phyloP scores from a whole-genome alignment of 2,797 vertebrate genomes.

The Poeciliopsis gracilis region DNA sequence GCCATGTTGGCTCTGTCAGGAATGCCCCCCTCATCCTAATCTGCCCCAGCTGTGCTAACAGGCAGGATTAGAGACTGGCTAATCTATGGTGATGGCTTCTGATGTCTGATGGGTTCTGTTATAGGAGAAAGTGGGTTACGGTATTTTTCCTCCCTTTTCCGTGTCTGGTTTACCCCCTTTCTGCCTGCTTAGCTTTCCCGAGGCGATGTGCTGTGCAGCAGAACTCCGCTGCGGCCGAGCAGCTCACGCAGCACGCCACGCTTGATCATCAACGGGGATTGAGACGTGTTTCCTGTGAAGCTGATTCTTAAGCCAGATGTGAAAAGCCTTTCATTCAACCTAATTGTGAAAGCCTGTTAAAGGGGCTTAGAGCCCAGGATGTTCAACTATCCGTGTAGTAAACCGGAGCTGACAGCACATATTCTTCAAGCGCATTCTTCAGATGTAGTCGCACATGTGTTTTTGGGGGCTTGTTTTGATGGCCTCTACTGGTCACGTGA shows the following conservation, averaged over 20 bases:
- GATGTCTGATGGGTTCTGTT: slow-evolving; percentile 74
- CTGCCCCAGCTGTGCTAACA: slow-evolving; percentile 80
- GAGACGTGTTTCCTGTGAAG: slow-evolving; percentile 50
- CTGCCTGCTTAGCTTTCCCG: slow-evolving; percentile 53
- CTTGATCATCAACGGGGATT: slow-evolving; percentile 52
- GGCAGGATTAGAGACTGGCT: slow-evolving; percentile 76
- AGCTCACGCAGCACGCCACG: slow-evolving; percentile 49
- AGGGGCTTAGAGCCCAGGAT: slow-evolving; percentile 23
- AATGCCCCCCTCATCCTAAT: slow-evolving; percentile 67
- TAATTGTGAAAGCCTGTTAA: slow-evolving; percentile 47
- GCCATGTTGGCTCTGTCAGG: slow-evolving; percentile 74
- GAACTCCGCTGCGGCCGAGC: slow-evolving; percentile 37
- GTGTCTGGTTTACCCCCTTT: slow-evolving; percentile 37
- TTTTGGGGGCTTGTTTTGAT: slow-evolving; percentile 45
- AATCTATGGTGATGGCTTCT: slow-evolving; percentile 76
- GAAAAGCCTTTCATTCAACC: slow-evolving; percentile 43
- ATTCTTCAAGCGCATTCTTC: slow-evolving; percentile 43
- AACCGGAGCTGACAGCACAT: slow-evolving; percentile 52
- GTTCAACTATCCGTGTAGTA: slow-evolving; percentile 41
- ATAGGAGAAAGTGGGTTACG: slow-evolving; percentile 67
- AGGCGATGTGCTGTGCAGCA: slow-evolving; percentile 53
- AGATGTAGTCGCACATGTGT: slow-evolving; percentile 36
- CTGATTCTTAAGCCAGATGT: slow-evolving; percentile 51
- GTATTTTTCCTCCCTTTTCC: slow-evolving; percentile 37
- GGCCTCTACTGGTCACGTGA: slow-evolving; percentile 44